Conservation (phyloP, 2,888 invertebrate species). For the Calameuta idolon region DNA sequence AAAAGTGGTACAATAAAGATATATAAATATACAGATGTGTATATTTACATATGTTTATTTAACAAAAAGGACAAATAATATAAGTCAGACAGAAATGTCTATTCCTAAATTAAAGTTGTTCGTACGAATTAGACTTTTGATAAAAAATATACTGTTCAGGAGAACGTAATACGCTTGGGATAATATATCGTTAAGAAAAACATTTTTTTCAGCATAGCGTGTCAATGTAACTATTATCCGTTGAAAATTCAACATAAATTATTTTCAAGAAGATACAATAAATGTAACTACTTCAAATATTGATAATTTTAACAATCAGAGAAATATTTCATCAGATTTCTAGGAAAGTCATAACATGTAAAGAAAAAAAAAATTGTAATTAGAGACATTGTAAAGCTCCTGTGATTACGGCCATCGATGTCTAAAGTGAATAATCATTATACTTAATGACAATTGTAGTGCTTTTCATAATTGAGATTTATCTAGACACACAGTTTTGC, state of each 20-base stretch:
- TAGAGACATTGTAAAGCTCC: neutral
- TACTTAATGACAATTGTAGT: neutral
- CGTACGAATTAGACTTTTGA: neutral
- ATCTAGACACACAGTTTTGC: neutral
- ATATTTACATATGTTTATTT: constrained; percentile 34
- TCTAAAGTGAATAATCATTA: too few species aligned
- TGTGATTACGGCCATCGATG: neutral
- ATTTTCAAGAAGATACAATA: neutral
- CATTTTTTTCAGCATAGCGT: neutral
- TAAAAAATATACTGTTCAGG: neutral
- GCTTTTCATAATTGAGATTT: neutral
- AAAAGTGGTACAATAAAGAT: constrained; percentile 42
- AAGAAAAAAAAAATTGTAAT: neutral
- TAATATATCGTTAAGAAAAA: neutral
- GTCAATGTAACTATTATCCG: neutral
- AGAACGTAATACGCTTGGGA: neutral
- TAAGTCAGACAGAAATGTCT: neutral
- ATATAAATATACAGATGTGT: constrained; percentile 5
- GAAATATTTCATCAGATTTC: neutral
- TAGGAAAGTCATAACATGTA: neutral
- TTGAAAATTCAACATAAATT: neutral
- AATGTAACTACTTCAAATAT: neutral
- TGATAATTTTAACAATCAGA: neutral
- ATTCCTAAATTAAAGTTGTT: neutral
- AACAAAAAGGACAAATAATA: neutral